Percentiles rank a stretch among this genome's conserved stretches.
phyloP scores from a whole-genome alignment of 2,113 vertebrate genomes.

The Peucedramus taeniatus region DNA sequence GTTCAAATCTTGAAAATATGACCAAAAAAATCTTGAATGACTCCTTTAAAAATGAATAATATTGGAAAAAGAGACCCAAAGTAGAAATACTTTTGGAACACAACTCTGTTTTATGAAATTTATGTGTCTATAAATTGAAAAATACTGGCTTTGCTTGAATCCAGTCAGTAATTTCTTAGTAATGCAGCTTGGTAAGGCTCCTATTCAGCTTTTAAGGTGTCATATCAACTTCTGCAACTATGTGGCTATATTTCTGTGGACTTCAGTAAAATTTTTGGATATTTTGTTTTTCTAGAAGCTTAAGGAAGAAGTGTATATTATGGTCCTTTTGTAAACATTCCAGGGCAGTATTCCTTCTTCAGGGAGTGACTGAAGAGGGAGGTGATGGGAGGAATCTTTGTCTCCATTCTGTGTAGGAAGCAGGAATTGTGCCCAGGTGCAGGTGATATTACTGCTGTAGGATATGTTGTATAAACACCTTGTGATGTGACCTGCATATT shows the following conservation, averaged over 20 bases:
- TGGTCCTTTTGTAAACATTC: not conserved
- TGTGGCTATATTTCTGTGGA: not conserved
- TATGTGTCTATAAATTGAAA: not conserved
- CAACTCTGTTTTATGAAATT: not conserved
- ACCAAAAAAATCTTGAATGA: not conserved
- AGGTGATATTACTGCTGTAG: not conserved
- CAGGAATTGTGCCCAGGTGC: not conserved
- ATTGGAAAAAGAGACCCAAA: not conserved
- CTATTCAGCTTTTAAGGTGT: not conserved
- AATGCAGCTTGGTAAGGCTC: not conserved
- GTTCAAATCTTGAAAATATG: not conserved
- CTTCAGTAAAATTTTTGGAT: not conserved
- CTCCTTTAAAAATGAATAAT: not conserved
- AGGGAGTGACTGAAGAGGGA: not conserved
- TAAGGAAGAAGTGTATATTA: not conserved
- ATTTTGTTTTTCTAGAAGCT: not conserved
- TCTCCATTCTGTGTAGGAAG: not conserved
- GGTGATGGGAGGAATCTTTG: not conserved
- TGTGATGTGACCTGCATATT: conserved; percentile 7
- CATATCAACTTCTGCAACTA: not conserved
- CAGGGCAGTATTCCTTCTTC: not conserved
- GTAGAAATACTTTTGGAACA: not conserved
- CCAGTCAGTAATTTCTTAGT: not conserved
- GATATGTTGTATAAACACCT: not conserved
- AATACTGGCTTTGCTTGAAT: not conserved